Evolutionary conservation across 2,797 vertebrate genomes (phyloP), one percentile per base, ranked within the genome.

Genomic region (Neosalanx taihuensis): DNA sequence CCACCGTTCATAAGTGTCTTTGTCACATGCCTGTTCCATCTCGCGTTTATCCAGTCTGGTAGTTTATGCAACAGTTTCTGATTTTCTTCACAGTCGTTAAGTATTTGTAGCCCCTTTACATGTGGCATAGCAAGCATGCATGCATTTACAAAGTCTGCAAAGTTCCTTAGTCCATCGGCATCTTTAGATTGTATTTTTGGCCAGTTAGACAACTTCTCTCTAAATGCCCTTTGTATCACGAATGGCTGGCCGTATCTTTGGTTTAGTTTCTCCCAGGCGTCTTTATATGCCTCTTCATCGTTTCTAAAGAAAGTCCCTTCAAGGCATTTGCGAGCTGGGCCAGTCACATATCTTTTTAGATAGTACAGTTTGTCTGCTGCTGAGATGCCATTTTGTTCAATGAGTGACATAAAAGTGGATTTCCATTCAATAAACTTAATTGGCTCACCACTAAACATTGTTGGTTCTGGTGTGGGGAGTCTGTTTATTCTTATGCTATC

Each of bases 201-300:
- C 74, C 74, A 79, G 17, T 78, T 76, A 65, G 72, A 67, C 7
- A 81, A 71, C 5, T 69, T 81, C 3, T 76, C 73, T 53, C 73
- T 73, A 10, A 84, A 79, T 1, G 76, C 74, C 5, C 35, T 72
- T 64, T 79, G 76, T 1, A 82, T 56, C 3, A 61, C 1, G 23
- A 82, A 82, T 5, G 66, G 20, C 20, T 72, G 73, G 0, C 76
- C 62, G 4, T 75, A 80, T 2, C 64, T 30, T 23, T 64, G 63
- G 15, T 80, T 62, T 0, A 80, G 71, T 4, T 66, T 79, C 1
- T 31, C 46, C 78, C 72, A 81, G 13, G 76, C 81, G 72, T 83
- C 77, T 59, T 18, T 57, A 23, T 80, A 74, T 20, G 71, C 75
- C 29, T 72, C 72, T 2, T 78, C 31, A 35, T 81, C 61, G 13